Evolutionary conservation across 2,797 vertebrate genomes (phyloP), one percentile per base, ranked within the genome.

Genomic region (Fringilla coelebs): DNA sequence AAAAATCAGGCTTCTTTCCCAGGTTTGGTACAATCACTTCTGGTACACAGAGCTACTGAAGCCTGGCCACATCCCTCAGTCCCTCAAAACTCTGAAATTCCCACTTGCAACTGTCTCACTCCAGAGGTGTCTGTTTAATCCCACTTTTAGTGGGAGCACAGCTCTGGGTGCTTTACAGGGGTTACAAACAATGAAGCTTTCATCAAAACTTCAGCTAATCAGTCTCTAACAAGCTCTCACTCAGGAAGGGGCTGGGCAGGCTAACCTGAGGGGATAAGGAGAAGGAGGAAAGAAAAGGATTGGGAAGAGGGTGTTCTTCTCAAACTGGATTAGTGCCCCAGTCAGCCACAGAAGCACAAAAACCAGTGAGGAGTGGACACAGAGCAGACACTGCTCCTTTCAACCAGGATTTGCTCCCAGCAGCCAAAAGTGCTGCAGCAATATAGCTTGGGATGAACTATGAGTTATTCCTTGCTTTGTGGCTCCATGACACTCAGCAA

Each of bases 141-240:
- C 76, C 51, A 52, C 76, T 92, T 85, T 52, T 81, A 85, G 75
- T 62, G 48, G 45, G 43, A 66, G 72, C 46, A 63, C 73, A 84
- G 85, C 45, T 26, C 86, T 0, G 8, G 38, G 51, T 78, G 57
- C 40, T 10, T 93, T 78, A 86, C 66, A 93, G 85, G 43, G 32
- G 52, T 60, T 79, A 65, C 83, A 92, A 32, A 95, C 85, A 95
- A 94, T 58, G 75, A 92, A 68, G 74, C 90, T 90, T 95, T 97
- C 74, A 93, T 89, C 72, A 83, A 71, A 91, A 82, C 90, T 76
- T 52, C 1, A 7, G 63, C 78, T 93, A 92, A 92, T 90, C 80
- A 62, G 80, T 63, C 0, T 0, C 77, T 85, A 94, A 90, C 81
- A 87, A 94, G 92, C 74, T 90, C 81, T 83, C 72, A 80, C 81